These are phyloP conservation scores for Enteromius treurensis DNA, from an alignment of 2,797 vertebrate species.

Conservation along the genomic window DNA sequence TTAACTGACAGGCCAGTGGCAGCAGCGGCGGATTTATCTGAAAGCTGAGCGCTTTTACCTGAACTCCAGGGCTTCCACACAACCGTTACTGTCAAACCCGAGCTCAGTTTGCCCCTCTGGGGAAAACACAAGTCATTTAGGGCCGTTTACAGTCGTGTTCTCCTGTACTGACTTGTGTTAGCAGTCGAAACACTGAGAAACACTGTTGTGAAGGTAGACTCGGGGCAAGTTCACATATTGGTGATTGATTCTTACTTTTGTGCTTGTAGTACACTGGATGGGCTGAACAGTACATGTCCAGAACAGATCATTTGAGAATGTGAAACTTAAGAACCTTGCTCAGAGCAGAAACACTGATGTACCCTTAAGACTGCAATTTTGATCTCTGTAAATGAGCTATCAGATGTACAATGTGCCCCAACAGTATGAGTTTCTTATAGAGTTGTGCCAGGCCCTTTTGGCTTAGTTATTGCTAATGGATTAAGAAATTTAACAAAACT, in stretches of 20 bases:
- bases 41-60: slow-evolving; percentile 39
- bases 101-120: slow-evolving; percentile 52
- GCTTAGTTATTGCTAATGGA: neutral
- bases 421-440: neutral
- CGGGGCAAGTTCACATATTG: neutral
- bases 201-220: slow-evolving; percentile 11
- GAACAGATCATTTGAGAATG: slow-evolving; percentile 40
- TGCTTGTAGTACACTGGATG: slow-evolving; percentile 41
- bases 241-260: slow-evolving; percentile 30
- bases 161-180: slow-evolving; percentile 62
- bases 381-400: slow-evolving; percentile 28
- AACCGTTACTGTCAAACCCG: slow-evolving; percentile 58
- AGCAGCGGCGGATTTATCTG: slow-evolving; percentile 54
- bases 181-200: slow-evolving; percentile 33
- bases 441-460: neutral
- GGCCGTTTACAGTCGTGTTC: slow-evolving; percentile 34
- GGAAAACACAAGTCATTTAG: slow-evolving; percentile 42
- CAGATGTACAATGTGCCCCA: slow-evolving; percentile 11
- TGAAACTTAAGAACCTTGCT: slow-evolving; percentile 36
- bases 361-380: slow-evolving; percentile 18
- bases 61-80: slow-evolving; percentile 1
- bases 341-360: neutral
- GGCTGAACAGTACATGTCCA: slow-evolving; percentile 45
- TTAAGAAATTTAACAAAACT: neutral
- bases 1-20: slow-evolving; percentile 61